Conservation (phyloP, 2,888 invertebrate genomes). For the Netelia fuscicornis region DNA sequence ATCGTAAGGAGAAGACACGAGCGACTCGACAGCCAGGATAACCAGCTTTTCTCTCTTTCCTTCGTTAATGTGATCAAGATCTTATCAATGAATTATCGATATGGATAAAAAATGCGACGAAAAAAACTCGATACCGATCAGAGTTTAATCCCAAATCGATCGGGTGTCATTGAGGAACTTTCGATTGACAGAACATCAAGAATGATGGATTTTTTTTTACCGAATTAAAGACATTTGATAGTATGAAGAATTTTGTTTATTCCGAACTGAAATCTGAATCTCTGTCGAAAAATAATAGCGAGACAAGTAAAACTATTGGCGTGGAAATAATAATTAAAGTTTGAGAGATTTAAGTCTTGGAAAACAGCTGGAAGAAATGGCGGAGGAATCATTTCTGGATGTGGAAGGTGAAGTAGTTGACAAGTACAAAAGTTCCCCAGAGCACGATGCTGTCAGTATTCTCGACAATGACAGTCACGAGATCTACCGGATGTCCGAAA, state of each 20-base stretch:
- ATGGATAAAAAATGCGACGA: background rate
- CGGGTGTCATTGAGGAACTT: background rate
- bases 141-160: background rate
- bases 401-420: background rate
- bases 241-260: too few relatives aligned
- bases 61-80: background rate
- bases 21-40: too few relatives aligned
- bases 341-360: background rate
- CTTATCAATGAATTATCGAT: background rate
- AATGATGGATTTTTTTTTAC: too few relatives aligned
- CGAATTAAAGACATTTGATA: too few relatives aligned
- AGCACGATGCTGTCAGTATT: background rate
- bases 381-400: background rate
- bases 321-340: too few relatives aligned
- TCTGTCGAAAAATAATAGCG: too few relatives aligned
- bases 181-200: too few relatives aligned
- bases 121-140: background rate
- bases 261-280: too few relatives aligned
- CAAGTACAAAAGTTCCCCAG: background rate
- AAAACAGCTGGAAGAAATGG: background rate
- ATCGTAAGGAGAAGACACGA: too few relatives aligned
- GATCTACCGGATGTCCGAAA: conserved; percentile 69
- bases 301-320: too few relatives aligned
- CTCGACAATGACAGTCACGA: conserved; percentile 65
- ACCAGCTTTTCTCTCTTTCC: background rate